phyloP scores from a whole-genome alignment of 1,140 invertebrate species.

The Drosophila chauvacae region DNA sequence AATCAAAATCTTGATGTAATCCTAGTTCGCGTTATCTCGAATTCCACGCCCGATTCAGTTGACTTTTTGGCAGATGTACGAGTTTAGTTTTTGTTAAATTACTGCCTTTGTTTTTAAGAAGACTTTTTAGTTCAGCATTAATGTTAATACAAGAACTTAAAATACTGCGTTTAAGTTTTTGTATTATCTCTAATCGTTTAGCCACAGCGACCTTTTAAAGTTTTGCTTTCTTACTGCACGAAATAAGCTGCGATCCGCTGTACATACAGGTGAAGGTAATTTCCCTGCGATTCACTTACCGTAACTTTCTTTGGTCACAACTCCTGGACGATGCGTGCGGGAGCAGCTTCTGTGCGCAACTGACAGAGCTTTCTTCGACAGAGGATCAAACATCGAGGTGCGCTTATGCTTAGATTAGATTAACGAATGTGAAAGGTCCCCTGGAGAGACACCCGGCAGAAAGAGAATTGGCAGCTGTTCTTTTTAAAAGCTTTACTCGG shows the following conservation, averaged over 20 bases:
- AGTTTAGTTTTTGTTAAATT: too few species aligned
- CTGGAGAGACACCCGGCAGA: background rate
- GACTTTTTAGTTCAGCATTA: too few species aligned
- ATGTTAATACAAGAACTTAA: too few species aligned
- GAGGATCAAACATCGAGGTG: constrained; percentile 2
- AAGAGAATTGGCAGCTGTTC: constrained; percentile 1
- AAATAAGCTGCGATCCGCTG: too few species aligned
- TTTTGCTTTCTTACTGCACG: too few species aligned
- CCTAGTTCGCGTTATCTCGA: constrained; percentile 7
- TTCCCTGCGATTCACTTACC: constrained; percentile 7
- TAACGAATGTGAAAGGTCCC: constrained; percentile 50
- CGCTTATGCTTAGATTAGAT: constrained; percentile 63
- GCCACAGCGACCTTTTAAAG: too few species aligned
- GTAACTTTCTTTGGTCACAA: constrained; percentile 4
- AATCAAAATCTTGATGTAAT: constrained; percentile 11
- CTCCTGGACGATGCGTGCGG: constrained; percentile 16
- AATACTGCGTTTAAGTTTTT: too few species aligned
- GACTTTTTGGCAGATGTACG: background rate
- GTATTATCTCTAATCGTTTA: too few species aligned
- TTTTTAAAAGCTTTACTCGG: constrained; percentile 11
- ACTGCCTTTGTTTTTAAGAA: too few species aligned
- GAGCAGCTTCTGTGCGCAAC: constrained; percentile 50
- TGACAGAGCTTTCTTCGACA: background rate
- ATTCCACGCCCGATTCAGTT: background rate
- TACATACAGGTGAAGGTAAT: background rate